These are phyloP conservation scores for Oncopodura yosiiana DNA, from an alignment of 1,140 invertebrate genomes.

Conservation along the genomic window DNA sequence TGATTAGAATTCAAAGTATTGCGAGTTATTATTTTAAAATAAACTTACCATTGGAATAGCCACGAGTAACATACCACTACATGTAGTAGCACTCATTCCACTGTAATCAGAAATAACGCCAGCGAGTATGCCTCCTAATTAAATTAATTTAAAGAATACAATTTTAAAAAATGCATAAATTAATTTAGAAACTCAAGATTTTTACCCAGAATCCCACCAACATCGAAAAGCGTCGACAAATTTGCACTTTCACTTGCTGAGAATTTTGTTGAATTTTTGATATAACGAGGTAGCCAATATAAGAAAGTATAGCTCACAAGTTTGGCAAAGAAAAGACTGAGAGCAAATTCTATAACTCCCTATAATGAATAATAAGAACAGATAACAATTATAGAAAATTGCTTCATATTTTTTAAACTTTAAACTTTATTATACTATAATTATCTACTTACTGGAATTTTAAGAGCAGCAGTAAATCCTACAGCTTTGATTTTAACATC, in stretches of 20 bases:
- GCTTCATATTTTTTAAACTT: neutral
- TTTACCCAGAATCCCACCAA: constrained; percentile 81
- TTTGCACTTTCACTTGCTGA: constrained; percentile 63
- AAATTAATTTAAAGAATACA: too few species aligned
- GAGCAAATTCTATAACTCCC: constrained; percentile 87
- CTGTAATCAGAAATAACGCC: constrained; percentile 73
- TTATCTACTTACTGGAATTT: constrained; percentile 55
- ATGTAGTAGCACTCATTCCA: constrained; percentile 74
- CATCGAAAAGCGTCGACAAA: constrained; percentile 81
- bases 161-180: too few species aligned
- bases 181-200: too few species aligned
- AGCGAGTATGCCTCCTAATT: constrained; percentile 76
- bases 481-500: constrained; percentile 50
- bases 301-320: constrained; percentile 94
- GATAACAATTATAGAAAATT: constrained; percentile 1
- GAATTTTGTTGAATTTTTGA: constrained; percentile 66
- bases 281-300: constrained; percentile 89
- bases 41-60: constrained; percentile 69
- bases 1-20: neutral
- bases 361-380: constrained; percentile 39
- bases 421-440: neutral
- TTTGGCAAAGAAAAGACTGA: constrained; percentile 94
- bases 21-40: neutral
- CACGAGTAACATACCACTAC: constrained; percentile 65
- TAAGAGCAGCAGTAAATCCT: constrained; percentile 63